Conservation (phyloP, 2,797 vertebrate genomes). For the Lepidocolaptes lacrymiger region DNA sequence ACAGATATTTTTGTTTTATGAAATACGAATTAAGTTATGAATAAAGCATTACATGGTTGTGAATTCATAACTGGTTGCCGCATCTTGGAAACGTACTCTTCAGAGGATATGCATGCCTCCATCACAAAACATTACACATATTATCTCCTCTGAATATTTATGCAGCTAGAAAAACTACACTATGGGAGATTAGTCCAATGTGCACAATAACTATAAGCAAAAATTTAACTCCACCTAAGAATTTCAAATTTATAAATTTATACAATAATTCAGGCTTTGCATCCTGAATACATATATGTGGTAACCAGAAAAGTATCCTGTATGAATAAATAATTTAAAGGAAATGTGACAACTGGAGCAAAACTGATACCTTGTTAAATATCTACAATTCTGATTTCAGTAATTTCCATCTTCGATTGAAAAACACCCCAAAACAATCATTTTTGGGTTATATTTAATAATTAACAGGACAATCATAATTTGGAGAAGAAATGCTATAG, state of each 20-base stretch:
- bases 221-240: neutral
- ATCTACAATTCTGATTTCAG: neutral
- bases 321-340: neutral
- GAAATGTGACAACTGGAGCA: neutral
- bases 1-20: neutral
- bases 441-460: neutral
- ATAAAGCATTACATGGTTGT: neutral
- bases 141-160: neutral
- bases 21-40: neutral
- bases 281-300: neutral
- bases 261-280: neutral
- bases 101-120: neutral
- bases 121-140: neutral
- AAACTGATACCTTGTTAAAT: neutral
- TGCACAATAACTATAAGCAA: neutral
- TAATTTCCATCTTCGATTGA: neutral
- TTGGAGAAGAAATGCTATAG: neutral
- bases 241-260: neutral
- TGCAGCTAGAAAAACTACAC: neutral
- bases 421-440: neutral
- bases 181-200: neutral
- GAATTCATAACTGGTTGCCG: neutral
- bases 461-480: neutral
- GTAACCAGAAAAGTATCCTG: neutral
- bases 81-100: neutral